Conservation (phyloP, 2,113 vertebrate genomes). For the Girardinichthys multiradiatus region DNA sequence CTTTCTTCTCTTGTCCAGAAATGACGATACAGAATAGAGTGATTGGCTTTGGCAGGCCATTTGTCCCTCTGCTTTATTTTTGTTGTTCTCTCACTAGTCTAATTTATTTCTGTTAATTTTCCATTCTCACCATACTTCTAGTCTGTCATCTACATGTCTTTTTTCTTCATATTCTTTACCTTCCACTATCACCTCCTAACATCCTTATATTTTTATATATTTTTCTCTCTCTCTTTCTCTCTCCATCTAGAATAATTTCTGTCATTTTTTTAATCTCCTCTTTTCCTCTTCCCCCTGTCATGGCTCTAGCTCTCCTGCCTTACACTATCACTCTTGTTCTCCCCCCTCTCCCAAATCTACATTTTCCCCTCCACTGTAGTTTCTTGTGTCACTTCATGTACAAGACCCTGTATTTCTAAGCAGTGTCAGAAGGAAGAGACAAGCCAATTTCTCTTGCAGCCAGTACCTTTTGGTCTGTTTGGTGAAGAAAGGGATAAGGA, state of each 20-base stretch:
- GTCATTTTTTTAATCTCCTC: background rate
- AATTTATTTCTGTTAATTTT: background rate
- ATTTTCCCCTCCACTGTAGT: slow-evolving; percentile 15
- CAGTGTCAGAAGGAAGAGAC: slow-evolving; percentile 23
- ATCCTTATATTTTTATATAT: no score
- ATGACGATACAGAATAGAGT: background rate
- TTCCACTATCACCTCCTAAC: no score
- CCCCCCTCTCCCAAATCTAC: slow-evolving; percentile 6
- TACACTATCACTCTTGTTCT: background rate
- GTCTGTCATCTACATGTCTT: background rate
- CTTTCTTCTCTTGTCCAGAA: background rate
- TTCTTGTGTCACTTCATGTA: slow-evolving; percentile 4
- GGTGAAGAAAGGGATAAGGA: fast-evolving
- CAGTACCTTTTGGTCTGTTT: slow-evolving; percentile 4
- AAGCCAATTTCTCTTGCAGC: slow-evolving; percentile 2
- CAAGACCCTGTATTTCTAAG: slow-evolving; percentile 22
- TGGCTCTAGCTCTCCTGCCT: background rate
- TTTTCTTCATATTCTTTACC: no score
- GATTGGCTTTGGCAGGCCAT: background rate
- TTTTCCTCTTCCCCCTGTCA: background rate
- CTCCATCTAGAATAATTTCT: background rate
- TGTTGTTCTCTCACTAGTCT: background rate
- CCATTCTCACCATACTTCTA: background rate
- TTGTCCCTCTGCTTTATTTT: background rate
- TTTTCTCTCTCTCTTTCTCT: background rate